Base-by-base conservation (phyloP, 2,113 vertebrate species). In the Dipodomys spectabilis region DNA sequence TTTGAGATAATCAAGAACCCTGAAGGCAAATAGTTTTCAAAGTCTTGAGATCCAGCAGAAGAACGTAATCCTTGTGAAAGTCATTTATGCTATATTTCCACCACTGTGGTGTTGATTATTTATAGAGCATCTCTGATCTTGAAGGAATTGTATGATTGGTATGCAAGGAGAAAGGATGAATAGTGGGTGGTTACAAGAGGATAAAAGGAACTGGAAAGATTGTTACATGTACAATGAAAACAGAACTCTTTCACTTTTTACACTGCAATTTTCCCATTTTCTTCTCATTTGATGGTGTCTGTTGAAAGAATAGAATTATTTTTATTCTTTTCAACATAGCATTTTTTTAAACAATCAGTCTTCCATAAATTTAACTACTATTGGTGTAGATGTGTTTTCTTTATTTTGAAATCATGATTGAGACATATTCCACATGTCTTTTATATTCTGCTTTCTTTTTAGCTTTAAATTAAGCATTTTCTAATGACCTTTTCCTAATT, bases 1-100 rank as follows among this genome's bases (percentile, higher is more conserved):
- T 88, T 90, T 88, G 32, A 91, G 88, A 94, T 93, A 95, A 53
- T 95, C 82, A 96, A 91, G 85, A 84, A 1, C 83, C 45, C 49
- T 53, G 20, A 88, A n/a, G 45, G 65, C 91, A 90, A 93, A 44
- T 85, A 30, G 62, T 94, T 96, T 82, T 88, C 28, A 68, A 90
- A 88, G 72, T 81, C 95, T 90, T 90, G 67, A 83, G 57, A 95
- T 94, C 23, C 82, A 86, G 27, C 68, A 79, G 45, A 39, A 88
- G 71, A 95, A 71, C 20, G 94, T 79, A 71, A 81, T 86, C 82
- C 73, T 90, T 68, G 74, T 86, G 86, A 91, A 95, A 83, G 72
- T 88, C 87, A 78, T 80, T 94, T 67, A 72, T 67, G 69, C 72
- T 73, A 4, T 78, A 84, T 84, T 86, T 93, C 90, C 86, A 78